Conservation (phyloP, 1,140 invertebrate genomes). For the Tachypleus tridentatus region DNA sequence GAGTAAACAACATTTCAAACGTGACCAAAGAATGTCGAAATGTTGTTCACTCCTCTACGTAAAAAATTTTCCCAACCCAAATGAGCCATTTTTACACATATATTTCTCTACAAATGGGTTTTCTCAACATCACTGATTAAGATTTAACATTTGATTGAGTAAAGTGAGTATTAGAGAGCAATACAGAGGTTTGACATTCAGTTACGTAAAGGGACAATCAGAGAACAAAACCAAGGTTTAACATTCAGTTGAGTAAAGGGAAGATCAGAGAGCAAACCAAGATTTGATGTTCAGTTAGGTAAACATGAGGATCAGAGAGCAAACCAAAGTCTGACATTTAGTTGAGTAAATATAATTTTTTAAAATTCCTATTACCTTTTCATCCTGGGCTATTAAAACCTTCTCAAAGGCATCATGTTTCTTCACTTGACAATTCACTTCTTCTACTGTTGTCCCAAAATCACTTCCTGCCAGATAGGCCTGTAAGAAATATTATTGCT, state of each 20-base stretch:
- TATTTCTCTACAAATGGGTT: no score
- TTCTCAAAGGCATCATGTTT: slow-evolving; percentile 85
- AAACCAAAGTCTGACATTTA: not conserved
- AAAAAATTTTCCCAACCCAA: no score
- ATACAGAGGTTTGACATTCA: no score
- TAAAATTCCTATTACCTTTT: slow-evolving; percentile 45
- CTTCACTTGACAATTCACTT: slow-evolving; percentile 67
- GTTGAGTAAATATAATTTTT: no score
- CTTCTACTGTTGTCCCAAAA: slow-evolving; percentile 52
- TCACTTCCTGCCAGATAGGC: slow-evolving; percentile 36
- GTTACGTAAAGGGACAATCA: no score
- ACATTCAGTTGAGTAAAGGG: not conserved
- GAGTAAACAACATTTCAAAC: no score
- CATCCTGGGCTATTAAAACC: slow-evolving; percentile 64
- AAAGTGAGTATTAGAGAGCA: no score
- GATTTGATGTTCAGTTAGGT: not conserved
- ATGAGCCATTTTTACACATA: no score
- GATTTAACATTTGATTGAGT: no score
- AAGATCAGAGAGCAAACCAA: not conserved
- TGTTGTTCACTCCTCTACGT: no score
- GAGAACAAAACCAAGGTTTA: not conserved
- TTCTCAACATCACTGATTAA: no score
- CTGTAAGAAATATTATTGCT: not conserved
- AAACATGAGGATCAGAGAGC: not conserved
- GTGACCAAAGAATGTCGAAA: no score